These are phyloP conservation scores for Homarus americanus DNA, from an alignment of 1,140 invertebrate genomes.

Conservation along the genomic window DNA sequence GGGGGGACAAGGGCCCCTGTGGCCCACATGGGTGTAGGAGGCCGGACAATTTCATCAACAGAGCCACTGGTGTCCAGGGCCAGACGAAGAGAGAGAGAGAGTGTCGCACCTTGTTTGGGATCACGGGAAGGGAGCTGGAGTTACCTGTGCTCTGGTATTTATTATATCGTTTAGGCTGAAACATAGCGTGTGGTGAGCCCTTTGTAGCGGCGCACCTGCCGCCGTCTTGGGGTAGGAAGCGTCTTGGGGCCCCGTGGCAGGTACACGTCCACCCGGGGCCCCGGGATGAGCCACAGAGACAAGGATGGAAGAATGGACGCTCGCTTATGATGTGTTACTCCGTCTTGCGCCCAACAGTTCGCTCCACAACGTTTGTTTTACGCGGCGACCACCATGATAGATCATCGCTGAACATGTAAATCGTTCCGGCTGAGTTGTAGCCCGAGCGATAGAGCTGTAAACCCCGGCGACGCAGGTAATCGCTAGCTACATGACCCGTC, in stretches of 20 bases:
- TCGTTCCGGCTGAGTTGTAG: conserved; percentile 50
- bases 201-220: not conserved
- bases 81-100: too few relatives aligned
- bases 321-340: too few relatives aligned
- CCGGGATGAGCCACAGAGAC: not conserved
- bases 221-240: not conserved
- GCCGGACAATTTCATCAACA: too few relatives aligned
- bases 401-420: conserved; percentile 38
- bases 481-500: conserved; percentile 14
- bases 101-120: too few relatives aligned
- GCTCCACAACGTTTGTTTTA: not conserved
- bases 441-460: conserved; percentile 58
- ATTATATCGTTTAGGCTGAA: not conserved
- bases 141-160: not conserved
- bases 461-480: conserved; percentile 25
- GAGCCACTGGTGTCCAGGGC: too few relatives aligned
- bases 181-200: not conserved
- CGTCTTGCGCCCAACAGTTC: not conserved
- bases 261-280: not conserved
- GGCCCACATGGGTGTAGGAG: too few relatives aligned
- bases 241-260: not conserved
- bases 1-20: not conserved
- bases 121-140: not conserved
- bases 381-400: conserved; percentile 25
- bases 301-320: too few relatives aligned